Evolutionary conservation across 2,113 vertebrate genomes (phyloP), one percentile per base, ranked within the genome.

Genomic region (Paralichthys olivaceus): DNA sequence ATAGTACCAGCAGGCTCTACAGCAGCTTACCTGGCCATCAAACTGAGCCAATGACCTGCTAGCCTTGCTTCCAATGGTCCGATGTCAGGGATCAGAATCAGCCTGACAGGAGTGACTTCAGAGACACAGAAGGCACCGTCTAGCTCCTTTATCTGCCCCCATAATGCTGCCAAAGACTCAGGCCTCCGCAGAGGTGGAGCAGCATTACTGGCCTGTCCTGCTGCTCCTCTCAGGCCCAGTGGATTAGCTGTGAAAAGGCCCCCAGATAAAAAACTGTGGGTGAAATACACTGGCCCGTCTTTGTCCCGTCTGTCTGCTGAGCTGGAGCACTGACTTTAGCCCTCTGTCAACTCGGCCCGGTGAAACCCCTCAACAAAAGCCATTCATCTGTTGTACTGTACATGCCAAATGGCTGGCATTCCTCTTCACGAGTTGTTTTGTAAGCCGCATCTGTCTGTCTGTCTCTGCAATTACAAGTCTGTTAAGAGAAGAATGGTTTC

Each of bases 181-280:
- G 83, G 84, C 78, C 83, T 85, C 83, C 66, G 2, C 83, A 88
- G 91, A 91, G 87, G 86, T 91, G 86, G 88, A 90, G 91, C 84
- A 80, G 89, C 78, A 88, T 91, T 89, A 85, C 85, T 87, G 90
- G 91, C 89, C 86, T 79, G 90, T 90, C 91, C 90, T 84, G 91
- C 91, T 93, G 91, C 85, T 91, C 81, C 84, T 88, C 88, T 87
- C 84, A 85, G 85, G 77, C 85, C 91, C 80, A 43, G 76, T 87
- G 92, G 92, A 93, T 92, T 93, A 92, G 82, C 83, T 22, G 77
- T 90, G 90, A 93, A 93, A 91, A 91, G 92, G 88, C 83, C 87
- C 88, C 88, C 55, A 88, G 90, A 92, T 61, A 40, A 61, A 84
- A 84, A 91, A 90, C 82, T 67, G 84, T 75, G 85, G 85, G 83